Evolutionary conservation across 2,888 invertebrate species (phyloP).

Genomic region (Eledone cirrhosa): DNA sequence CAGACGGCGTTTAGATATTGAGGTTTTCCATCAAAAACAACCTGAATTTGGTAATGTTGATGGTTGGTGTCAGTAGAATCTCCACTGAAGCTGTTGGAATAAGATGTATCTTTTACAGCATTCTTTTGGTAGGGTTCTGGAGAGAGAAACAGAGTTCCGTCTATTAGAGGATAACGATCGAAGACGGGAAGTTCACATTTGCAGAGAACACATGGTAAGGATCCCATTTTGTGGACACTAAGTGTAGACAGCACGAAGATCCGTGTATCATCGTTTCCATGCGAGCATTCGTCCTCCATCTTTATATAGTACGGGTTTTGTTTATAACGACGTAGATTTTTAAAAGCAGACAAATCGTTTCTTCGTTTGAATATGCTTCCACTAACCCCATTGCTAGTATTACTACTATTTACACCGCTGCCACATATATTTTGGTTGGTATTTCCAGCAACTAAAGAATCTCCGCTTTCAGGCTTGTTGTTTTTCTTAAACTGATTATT

Average conservation of each 20-base stretch:
- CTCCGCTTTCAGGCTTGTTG: slow-evolving; percentile 37
- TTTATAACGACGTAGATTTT: slow-evolving; percentile 85
- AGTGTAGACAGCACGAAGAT: slow-evolving; percentile 94
- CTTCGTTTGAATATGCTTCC: slow-evolving; percentile 85
- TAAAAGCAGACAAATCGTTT: slow-evolving; percentile 85
- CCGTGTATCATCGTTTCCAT: slow-evolving; percentile 97
- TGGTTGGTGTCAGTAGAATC: slow-evolving; percentile 33
- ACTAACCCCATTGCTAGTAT: slow-evolving; percentile 31
- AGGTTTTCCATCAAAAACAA: slow-evolving; percentile 78
- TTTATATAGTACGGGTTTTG: slow-evolving; percentile 99
- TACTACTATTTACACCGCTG: slow-evolving; percentile 35
- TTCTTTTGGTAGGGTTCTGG: slow-evolving; percentile 80
- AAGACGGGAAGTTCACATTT: slow-evolving; percentile 89
- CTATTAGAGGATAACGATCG: slow-evolving; percentile 95
- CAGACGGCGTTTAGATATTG: slow-evolving; percentile 93
- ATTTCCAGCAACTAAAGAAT: slow-evolving; percentile 29
- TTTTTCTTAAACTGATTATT: slow-evolving; percentile 39
- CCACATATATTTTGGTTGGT: slow-evolving; percentile 32
- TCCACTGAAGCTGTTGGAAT: neutral
- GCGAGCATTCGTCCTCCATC: slow-evolving; percentile 98
- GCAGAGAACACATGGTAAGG: slow-evolving; percentile 82
- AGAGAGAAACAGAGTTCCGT: slow-evolving; percentile 97
- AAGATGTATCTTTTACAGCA: neutral
- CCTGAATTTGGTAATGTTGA: slow-evolving; percentile 38
- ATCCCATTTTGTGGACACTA: slow-evolving; percentile 88